Evolutionary conservation across 1,140 invertebrate species (phyloP).

Genomic region (Ectropis grisescens): DNA sequence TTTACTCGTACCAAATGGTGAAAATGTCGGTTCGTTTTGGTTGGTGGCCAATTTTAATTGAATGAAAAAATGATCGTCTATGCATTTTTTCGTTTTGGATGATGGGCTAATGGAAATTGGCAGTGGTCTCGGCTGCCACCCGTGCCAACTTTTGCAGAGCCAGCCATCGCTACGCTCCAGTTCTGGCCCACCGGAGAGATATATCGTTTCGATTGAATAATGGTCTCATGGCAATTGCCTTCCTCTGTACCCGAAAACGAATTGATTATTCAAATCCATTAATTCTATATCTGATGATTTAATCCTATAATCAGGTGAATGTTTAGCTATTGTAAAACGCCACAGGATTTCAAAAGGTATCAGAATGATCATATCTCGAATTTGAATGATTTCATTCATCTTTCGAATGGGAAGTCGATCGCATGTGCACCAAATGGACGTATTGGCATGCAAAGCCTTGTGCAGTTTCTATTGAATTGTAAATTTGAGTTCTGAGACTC

Average conservation of each 20-base stretch:
- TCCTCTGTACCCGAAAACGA: conserved; percentile 26
- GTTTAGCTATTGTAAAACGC: too few relatives aligned
- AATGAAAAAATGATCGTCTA: conserved; percentile 69
- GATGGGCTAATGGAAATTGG: conserved; percentile 69
- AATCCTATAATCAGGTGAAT: too few relatives aligned
- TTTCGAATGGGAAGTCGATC: conserved; percentile 56
- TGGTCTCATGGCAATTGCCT: conserved; percentile 48
- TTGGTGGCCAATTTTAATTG: conserved; percentile 66
- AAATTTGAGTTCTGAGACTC: conserved; percentile 43
- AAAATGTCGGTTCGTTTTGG: conserved; percentile 53
- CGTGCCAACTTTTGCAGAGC: conserved; percentile 66
- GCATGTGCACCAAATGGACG: conserved; percentile 53
- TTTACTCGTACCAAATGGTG: conserved; percentile 1
- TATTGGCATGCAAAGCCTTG: conserved; percentile 64
- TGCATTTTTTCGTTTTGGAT: conserved; percentile 69
- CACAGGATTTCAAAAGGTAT: too few relatives aligned
- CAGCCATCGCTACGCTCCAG: conserved; percentile 59
- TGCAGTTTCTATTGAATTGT: conserved; percentile 63
- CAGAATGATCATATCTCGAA: conserved; percentile 21
- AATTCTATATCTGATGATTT: conserved; percentile 5
- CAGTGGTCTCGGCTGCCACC: conserved; percentile 52
- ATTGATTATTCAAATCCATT: conserved; percentile 31
- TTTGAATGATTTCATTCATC: conserved; percentile 57
- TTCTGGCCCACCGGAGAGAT: conserved; percentile 48
- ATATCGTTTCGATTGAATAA: conserved; percentile 66